These are phyloP conservation scores for Monopterus albus DNA, from an alignment of 2,113 vertebrate genomes.

Conservation along the genomic window DNA sequence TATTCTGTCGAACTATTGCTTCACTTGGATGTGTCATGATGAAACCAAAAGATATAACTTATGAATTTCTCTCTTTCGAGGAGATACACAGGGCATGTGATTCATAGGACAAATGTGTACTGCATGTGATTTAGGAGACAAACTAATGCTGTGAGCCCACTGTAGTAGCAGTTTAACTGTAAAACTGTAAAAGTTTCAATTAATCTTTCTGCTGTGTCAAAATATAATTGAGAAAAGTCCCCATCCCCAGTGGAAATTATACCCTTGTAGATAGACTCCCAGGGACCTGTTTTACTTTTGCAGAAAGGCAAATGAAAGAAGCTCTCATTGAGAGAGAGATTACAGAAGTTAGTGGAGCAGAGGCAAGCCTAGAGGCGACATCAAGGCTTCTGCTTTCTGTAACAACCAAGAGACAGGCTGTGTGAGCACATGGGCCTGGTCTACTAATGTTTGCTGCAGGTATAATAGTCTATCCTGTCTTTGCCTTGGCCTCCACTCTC, in stretches of 20 bases:
- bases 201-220: conserved; percentile 24
- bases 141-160: background rate
- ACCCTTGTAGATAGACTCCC: conserved; percentile 9
- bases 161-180: background rate
- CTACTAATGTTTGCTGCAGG: conserved; percentile 53
- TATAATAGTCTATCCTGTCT: conserved; percentile 26
- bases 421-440: conserved; percentile 14
- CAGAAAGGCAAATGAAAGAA: conserved; percentile 20
- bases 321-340: conserved; percentile 1
- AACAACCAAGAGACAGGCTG: background rate
- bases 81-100: no score
- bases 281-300: conserved; percentile 32
- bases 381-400: conserved; percentile 1
- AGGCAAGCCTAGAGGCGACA: conserved; percentile 3
- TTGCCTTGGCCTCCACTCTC: background rate
- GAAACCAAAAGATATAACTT: no score
- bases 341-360: conserved; percentile 23
- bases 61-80: no score
- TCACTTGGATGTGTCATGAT: no score
- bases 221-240: background rate
- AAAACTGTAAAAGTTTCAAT: background rate
- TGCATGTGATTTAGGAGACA: no score
- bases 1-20: no score
- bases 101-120: no score
- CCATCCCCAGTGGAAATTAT: background rate